phyloP scores from a whole-genome alignment of 2,113 vertebrate species.

The Caracal caracal region DNA sequence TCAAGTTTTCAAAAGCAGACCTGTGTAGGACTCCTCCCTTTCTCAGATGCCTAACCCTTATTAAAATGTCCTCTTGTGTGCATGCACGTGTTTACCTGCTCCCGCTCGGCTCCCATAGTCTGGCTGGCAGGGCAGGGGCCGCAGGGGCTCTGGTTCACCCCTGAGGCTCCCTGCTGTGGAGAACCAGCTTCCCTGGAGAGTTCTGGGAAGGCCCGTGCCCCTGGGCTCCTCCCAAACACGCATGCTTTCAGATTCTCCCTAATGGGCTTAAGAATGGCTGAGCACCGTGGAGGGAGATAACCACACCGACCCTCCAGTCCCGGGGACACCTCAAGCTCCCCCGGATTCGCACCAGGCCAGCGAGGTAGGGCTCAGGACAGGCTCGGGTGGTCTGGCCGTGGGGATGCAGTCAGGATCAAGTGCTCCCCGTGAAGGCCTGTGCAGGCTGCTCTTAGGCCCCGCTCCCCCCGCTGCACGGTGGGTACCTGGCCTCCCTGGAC shows the following conservation, averaged over 20 bases:
- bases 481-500: not conserved
- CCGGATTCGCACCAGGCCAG: not conserved
- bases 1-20: not conserved
- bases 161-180: not conserved
- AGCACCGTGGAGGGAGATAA: not conserved
- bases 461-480: not conserved
- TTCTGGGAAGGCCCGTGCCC: not conserved
- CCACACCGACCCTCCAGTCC: too few relatives aligned
- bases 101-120: not conserved
- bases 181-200: not conserved
- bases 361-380: too few relatives aligned
- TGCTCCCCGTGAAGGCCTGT: accelerated
- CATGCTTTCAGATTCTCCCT: not conserved
- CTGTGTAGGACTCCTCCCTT: not conserved
- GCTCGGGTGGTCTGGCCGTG: not conserved
- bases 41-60: not conserved
- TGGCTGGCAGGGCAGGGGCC: not conserved
- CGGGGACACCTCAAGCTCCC: not conserved
- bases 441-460: not conserved
- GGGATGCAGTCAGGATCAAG: not conserved
- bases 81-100: too few relatives aligned
- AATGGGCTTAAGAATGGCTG: not conserved
- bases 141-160: not conserved
- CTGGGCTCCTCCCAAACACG: not conserved
- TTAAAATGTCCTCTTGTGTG: not conserved